These are phyloP conservation scores for Listrodromus nycthemerus DNA, from an alignment of 2,888 invertebrate genomes.

Conservation along the genomic window DNA sequence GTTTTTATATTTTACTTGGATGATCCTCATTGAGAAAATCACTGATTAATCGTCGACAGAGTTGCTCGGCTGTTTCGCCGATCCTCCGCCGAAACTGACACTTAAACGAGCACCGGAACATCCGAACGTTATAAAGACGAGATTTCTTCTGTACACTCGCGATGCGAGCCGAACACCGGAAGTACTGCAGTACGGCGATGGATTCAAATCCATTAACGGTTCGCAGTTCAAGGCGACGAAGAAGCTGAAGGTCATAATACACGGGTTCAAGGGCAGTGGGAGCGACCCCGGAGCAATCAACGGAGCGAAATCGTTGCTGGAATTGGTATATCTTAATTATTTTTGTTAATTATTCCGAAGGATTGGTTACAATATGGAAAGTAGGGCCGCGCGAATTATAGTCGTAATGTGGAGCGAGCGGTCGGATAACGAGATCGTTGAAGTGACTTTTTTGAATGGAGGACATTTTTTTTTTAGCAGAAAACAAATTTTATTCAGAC, in stretches of 20 bases:
- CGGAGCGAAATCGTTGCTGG: conserved; percentile 84
- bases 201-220: conserved; percentile 82
- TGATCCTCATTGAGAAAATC: not conserved
- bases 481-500: too few species aligned
- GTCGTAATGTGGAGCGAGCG: too few species aligned
- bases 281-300: conserved; percentile 84
- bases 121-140: conserved; percentile 86
- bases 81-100: conserved; percentile 85
- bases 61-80: conserved; percentile 86
- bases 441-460: too few species aligned
- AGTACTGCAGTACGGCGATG: conserved; percentile 85
- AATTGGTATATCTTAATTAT: conserved; percentile 82
- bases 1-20: not conserved
- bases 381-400: too few species aligned
- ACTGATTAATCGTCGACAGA: conserved; percentile 80
- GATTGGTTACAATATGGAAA: too few species aligned
- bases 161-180: conserved; percentile 83
- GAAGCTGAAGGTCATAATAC: conserved; percentile 86
- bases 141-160: conserved; percentile 86
- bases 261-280: conserved; percentile 87
- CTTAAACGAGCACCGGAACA: conserved; percentile 86
- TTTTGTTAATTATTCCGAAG: not conserved
- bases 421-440: too few species aligned
- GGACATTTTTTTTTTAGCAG: too few species aligned
- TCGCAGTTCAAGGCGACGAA: conserved; percentile 85